phyloP scores from a whole-genome alignment of 2,888 invertebrate genomes.

The Trichacis sp. region DNA sequence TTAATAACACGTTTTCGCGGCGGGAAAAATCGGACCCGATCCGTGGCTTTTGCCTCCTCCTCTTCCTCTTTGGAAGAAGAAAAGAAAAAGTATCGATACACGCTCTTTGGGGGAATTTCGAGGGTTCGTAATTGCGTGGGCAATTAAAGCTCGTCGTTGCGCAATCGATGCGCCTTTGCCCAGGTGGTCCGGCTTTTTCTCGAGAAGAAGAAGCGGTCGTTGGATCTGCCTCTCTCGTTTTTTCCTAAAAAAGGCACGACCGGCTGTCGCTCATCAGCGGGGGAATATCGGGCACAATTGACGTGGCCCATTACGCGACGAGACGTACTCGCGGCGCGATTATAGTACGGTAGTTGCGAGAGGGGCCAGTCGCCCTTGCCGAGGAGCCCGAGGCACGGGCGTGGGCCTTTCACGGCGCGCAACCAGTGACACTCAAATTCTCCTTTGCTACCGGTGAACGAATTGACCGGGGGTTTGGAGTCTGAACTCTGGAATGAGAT shows the following conservation, averaged over 20 bases:
- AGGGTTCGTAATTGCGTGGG: too few relatives aligned
- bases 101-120: too few relatives aligned
- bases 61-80: too few relatives aligned
- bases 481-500: too few relatives aligned
- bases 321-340: background rate
- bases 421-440: slow-evolving; percentile 51
- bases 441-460: too few relatives aligned
- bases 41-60: too few relatives aligned
- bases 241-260: background rate
- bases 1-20: background rate
- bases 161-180: background rate
- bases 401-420: slow-evolving; percentile 66
- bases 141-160: too few relatives aligned
- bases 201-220: background rate
- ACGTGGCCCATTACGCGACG: background rate
- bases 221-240: background rate
- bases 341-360: slow-evolving; percentile 42
- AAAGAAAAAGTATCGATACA: too few relatives aligned
- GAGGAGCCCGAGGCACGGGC: slow-evolving; percentile 68
- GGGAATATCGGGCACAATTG: background rate
- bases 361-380: slow-evolving; percentile 68
- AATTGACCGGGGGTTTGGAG: too few relatives aligned
- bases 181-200: slow-evolving; percentile 1
- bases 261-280: background rate
- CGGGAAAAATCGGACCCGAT: background rate